These are phyloP conservation scores for Aulostomus chinensis DNA, from an alignment of 2,797 vertebrate genomes.

Conservation along the genomic window DNA sequence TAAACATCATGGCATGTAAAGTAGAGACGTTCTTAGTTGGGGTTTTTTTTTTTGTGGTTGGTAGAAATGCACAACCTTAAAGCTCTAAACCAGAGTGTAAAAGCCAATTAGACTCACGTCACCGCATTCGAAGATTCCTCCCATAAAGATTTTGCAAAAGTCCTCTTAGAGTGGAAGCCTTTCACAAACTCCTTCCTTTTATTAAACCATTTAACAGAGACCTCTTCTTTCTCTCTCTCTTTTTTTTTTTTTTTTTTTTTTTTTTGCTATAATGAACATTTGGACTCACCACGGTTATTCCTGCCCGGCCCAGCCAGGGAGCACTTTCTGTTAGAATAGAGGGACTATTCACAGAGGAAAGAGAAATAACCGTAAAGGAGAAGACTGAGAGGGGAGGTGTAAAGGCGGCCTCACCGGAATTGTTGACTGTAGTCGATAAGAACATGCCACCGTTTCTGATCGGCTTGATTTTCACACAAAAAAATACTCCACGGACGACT, in stretches of 20 bases:
- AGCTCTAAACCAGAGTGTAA: background rate
- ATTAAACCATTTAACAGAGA: too few species aligned
- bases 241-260: too few species aligned
- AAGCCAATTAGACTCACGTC: constrained; percentile 2
- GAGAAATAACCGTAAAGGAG: background rate
- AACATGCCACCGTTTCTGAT: too few species aligned
- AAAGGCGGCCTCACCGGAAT: too few species aligned
- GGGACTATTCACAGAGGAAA: background rate
- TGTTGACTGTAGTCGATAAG: too few species aligned
- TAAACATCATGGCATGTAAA: background rate
- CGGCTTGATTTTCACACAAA: too few species aligned
- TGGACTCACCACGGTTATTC: background rate
- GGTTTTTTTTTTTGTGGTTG: too few species aligned
- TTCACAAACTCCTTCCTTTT: too few species aligned
- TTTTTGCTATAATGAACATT: too few species aligned
- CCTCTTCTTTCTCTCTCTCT: too few species aligned
- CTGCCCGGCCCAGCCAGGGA: background rate
- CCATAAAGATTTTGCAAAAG: too few species aligned
- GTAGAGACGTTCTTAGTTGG: constrained; percentile 1
- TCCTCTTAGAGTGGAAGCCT: background rate
- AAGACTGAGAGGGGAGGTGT: background rate
- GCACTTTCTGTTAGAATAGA: background rate
- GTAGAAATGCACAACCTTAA: constrained; percentile 6
- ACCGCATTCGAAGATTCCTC: constrained; percentile 14
- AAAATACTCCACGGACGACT: too few species aligned